phyloP scores from a whole-genome alignment of 2,888 invertebrate species.

The Lycophotia porphyrea region DNA sequence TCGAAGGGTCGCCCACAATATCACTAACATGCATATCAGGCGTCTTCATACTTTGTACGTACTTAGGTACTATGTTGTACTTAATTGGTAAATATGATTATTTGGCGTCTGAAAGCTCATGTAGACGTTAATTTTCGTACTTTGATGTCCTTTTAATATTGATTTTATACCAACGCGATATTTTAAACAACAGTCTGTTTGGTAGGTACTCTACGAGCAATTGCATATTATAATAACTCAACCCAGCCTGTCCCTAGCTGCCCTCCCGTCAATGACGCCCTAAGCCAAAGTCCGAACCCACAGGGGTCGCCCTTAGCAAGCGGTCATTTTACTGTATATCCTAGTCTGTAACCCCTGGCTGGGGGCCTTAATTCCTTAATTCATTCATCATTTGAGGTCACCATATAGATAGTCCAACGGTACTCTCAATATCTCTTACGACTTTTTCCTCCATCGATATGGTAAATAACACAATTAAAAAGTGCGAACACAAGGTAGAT shows the following conservation, averaged over 20 bases:
- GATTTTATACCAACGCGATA: background rate
- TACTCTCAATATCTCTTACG: background rate
- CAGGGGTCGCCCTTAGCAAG: too few species aligned
- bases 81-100: constrained; percentile 23
- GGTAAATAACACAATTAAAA: background rate
- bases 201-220: background rate
- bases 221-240: background rate
- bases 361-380: too few species aligned
- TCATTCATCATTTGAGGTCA: too few species aligned
- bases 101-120: constrained; percentile 31
- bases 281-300: too few species aligned
- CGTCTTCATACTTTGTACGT: constrained; percentile 17
- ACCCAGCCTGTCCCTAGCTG: too few species aligned
- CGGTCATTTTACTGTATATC: too few species aligned
- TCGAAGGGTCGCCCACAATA: background rate
- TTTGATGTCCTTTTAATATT: background rate
- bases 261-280: too few species aligned
- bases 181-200: background rate
- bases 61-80: constrained; percentile 1
- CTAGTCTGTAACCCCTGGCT: too few species aligned
- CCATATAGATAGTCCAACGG: background rate
- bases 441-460: background rate
- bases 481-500: background rate
- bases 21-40: background rate
- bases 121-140: background rate